Base-by-base conservation (phyloP, 1,140 invertebrate genomes). In the Drosophila tsacasi region DNA sequence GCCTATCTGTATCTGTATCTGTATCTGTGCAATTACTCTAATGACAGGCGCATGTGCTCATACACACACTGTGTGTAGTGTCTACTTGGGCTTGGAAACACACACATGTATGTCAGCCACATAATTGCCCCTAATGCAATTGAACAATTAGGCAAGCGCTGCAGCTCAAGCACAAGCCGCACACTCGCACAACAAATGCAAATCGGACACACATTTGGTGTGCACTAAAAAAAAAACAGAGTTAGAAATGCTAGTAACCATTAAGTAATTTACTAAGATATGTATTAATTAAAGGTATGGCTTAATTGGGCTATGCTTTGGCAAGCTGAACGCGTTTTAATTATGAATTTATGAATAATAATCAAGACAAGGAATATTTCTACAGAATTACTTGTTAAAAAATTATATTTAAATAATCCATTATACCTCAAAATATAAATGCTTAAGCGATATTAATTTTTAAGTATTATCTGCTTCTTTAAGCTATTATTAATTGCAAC, bases 111-210 rank as follows among this genome's bases (percentile, higher is more conserved):
- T 76, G 74, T 75, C 74, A 50, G 71, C 47, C 73, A 64, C 75
- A 78, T 78, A 78, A 78, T 78, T 78, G 75, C 75, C 72, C 39
- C 50, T 78, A 78, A 78, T 78, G 75, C 75, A 78, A 78, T 78
- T 78, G 74, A 71, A 69, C 65, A 78, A 78, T 78, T 67, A 78
- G 75, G 50, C 74, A 77, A 76, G 39, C 58, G 49, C 42, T 75
- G 72, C 72, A 73, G 54, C 66, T 60, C 69, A 30, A 27, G 37
- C 66, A 4, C 54, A 46, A 46, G 67, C 49, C 32, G 37, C 32
- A 15, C 30, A 35, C 19, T 19, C 50, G 17, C 47, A 54, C 47
- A 71, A 50, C 69, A 42, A 71, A 73, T 73, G 69, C 69, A 72
- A 73, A 73, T 50, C 68, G 39, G 13, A 42, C 44, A 39, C 44